Evolutionary conservation across 2,797 vertebrate species (phyloP).

Genomic region (Neopelma chrysocephalum): DNA sequence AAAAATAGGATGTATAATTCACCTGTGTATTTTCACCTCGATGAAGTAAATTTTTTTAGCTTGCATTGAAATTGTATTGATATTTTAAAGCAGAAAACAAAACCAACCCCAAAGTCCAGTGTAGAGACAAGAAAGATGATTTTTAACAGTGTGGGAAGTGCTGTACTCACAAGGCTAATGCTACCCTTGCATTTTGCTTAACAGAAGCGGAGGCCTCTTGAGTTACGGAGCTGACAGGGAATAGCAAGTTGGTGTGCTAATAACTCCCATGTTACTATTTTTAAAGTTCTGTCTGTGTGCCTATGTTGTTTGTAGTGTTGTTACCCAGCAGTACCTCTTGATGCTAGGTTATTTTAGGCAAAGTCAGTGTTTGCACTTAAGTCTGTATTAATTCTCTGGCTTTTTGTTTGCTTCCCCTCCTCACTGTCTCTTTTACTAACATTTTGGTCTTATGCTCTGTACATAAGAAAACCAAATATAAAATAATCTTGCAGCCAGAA

Average conservation of each 20-base stretch:
- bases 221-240: slow-evolving; percentile 27
- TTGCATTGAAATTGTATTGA: neutral
- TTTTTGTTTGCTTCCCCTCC: neutral
- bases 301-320: neutral
- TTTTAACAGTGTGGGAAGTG: slow-evolving; percentile 50
- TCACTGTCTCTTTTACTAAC: neutral
- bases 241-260: slow-evolving; percentile 48
- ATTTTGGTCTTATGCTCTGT: neutral
- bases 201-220: slow-evolving; percentile 6
- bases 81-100: neutral
- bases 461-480: neutral
- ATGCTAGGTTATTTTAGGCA: slow-evolving; percentile 12
- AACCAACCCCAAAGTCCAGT: neutral
- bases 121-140: slow-evolving; percentile 18
- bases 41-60: neutral
- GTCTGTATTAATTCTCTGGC: neutral
- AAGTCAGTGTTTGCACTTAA: neutral
- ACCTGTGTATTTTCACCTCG: neutral
- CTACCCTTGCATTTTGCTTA: slow-evolving; percentile 38
- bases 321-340: neutral
- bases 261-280: slow-evolving; percentile 54
- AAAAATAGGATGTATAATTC: neutral
- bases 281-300: slow-evolving; percentile 10
- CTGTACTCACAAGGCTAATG: slow-evolving; percentile 18
- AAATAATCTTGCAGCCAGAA: neutral